Conservation (phyloP, 2,797 vertebrate species). For the Enteromius unitaeniatus region DNA sequence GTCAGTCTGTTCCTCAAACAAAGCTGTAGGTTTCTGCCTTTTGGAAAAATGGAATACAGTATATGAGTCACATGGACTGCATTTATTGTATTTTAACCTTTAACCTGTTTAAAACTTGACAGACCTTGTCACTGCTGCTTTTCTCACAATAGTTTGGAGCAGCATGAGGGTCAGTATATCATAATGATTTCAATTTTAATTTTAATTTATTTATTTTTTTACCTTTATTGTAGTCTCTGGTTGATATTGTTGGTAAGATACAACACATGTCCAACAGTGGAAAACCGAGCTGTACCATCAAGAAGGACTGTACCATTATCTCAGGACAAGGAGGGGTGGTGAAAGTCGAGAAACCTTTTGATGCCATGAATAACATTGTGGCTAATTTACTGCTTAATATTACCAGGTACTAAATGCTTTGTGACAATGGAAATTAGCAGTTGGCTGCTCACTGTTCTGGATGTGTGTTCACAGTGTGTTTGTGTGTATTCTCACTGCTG, state of each 20-base stretch:
- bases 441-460: too few species aligned
- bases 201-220: background rate
- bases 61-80: background rate
- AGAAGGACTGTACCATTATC: conserved; percentile 80
- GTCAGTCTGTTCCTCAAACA: background rate
- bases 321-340: conserved; percentile 77
- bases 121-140: background rate
- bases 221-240: conserved; percentile 81
- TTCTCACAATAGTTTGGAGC: background rate
- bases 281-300: conserved; percentile 79
- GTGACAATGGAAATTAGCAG: background rate
- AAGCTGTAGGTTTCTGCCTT: background rate
- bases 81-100: background rate
- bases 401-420: conserved; percentile 83
- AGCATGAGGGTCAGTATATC: background rate
- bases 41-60: background rate
- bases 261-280: conserved; percentile 79
- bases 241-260: conserved; percentile 94
- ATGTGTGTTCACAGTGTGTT: too few species aligned
- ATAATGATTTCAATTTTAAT: background rate
- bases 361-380: conserved; percentile 96
- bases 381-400: conserved; percentile 93
- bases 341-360: conserved; percentile 87
- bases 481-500: background rate
- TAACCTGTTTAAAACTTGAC: background rate